These are phyloP conservation scores for Acanthurus tractus DNA, from an alignment of 2,797 vertebrate species.

Conservation along the genomic window DNA sequence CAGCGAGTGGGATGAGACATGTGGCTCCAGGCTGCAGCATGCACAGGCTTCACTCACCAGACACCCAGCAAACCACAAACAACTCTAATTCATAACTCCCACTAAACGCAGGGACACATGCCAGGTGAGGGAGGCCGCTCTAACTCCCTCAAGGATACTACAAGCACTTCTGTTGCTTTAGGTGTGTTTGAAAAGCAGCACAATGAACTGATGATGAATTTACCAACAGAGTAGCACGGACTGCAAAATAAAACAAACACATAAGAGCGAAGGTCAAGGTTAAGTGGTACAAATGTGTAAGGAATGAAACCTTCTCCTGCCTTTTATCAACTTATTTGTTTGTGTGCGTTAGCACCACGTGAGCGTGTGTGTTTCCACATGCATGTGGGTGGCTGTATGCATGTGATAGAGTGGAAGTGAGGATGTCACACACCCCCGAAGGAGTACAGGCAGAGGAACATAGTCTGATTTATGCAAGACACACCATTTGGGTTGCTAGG, in stretches of 20 bases:
- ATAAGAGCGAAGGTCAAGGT: slow-evolving; percentile 18
- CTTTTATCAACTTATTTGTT: slow-evolving; percentile 5
- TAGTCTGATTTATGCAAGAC: slow-evolving; percentile 73
- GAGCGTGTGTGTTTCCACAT: slow-evolving; percentile 30
- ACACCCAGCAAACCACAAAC: slow-evolving; percentile 55
- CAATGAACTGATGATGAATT: not conserved
- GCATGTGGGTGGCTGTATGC: slow-evolving; percentile 26
- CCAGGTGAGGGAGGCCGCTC: slow-evolving; percentile 39
- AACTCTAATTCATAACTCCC: slow-evolving; percentile 48
- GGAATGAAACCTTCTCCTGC: slow-evolving; percentile 15
- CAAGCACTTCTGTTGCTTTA: slow-evolving; percentile 10
- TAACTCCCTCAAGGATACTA: slow-evolving; percentile 2
- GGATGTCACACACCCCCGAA: slow-evolving; percentile 56
- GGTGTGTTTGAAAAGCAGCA: not conserved
- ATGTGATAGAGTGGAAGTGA: slow-evolving; percentile 39
- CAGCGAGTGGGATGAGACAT: slow-evolving; percentile 59
- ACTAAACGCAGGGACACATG: slow-evolving; percentile 41
- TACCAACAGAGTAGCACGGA: not conserved
- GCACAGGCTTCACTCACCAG: slow-evolving; percentile 56
- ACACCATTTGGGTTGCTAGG: slow-evolving; percentile 80
- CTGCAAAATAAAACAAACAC: slow-evolving; percentile 18
- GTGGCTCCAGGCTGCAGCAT: slow-evolving; percentile 64
- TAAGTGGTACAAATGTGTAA: slow-evolving; percentile 12
- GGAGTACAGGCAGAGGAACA: slow-evolving; percentile 56
- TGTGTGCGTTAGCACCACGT: not conserved